Evolutionary conservation across 2,113 vertebrate species (phyloP), one percentile per base, ranked within the genome.

Genomic region (Mystacornis crossleyi): DNA sequence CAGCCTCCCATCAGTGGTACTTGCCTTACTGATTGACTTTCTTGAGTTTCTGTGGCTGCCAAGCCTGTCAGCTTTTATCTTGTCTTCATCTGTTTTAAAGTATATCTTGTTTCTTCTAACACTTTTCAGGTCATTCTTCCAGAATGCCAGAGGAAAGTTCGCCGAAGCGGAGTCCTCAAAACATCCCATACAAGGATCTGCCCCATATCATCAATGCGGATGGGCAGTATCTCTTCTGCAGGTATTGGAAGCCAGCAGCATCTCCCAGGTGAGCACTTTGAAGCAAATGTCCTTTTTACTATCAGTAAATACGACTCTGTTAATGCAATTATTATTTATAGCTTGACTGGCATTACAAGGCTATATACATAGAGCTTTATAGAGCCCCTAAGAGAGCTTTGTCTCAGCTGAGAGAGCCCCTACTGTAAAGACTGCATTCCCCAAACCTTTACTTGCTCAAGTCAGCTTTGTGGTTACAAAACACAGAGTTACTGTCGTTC

Each of bases 171-270:
- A 99, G 98, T 88, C 99, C 99, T 62, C 99, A 99, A 96, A 99
- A 98, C 78, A 95, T 99, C 84, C 98, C 98, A 0, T 99, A 99
- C 97, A 95, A 96, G 94, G 98, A 99, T 89, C 98, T 99, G 71
- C 98, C 95, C 90, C 99, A 99, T 97, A 98, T 99, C 90, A 71
- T 99, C 97, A 99, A 99, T 69, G 98, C 98, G 26, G 99, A 99
- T 6, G 99, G 99, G 78, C 98, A 98, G 97, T 96, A 99, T 97
- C 98, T 99, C 94, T 99, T 99, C 98, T 99, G 99, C 97, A 99
- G 98, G 96, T 99, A 99, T 97, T 99, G 99, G 99, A 99, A 99
- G 91, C 99, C 99, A n/a, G 83, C 84, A 19, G 87, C 89, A 34
- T 88, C 98, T 36, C 98, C 99, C 95, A 99, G 98, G 99, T 99